Conservation (phyloP, 2,888 invertebrate genomes). For the Habrosyne pyritoides region DNA sequence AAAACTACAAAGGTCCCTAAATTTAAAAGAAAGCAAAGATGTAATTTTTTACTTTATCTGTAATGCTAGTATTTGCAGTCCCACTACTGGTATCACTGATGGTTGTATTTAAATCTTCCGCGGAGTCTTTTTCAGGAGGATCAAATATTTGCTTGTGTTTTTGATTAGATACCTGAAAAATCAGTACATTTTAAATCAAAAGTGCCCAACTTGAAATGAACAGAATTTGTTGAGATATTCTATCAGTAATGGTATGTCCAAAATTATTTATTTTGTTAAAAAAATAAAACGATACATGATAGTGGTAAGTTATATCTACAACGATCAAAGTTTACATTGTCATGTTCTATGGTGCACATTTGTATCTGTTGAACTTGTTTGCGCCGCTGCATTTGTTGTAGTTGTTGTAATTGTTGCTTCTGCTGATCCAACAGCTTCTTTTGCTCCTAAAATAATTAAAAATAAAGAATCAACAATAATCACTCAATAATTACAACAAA, state of each 20-base stretch:
- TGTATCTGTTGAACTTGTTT: constrained; percentile 56
- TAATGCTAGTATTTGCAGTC: constrained; percentile 48
- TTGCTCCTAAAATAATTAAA: constrained; percentile 49
- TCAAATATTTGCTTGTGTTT: constrained; percentile 49
- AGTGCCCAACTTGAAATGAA: too few relatives aligned
- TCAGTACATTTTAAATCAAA: constrained; percentile 12
- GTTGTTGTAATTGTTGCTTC: constrained; percentile 41
- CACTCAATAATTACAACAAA: background rate
- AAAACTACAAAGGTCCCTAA: too few relatives aligned
- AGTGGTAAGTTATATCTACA: too few relatives aligned
- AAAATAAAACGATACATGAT: too few relatives aligned
- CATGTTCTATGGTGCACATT: constrained; percentile 51
- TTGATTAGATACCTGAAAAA: constrained; percentile 20
- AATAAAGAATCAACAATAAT: background rate
- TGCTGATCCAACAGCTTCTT: constrained; percentile 52
- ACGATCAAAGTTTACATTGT: constrained; percentile 40
- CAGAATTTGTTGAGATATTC: too few relatives aligned
- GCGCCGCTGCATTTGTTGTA: constrained; percentile 37
- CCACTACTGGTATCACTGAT: constrained; percentile 60
- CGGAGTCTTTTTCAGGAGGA: constrained; percentile 66
- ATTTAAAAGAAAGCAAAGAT: too few relatives aligned
- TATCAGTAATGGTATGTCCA: background rate
- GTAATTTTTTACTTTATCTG: constrained; percentile 46
- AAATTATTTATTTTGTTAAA: too few relatives aligned
- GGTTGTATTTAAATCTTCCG: constrained; percentile 52